phyloP scores from a whole-genome alignment of 1,140 invertebrate species.

The Drosophila pseudoananassae region DNA sequence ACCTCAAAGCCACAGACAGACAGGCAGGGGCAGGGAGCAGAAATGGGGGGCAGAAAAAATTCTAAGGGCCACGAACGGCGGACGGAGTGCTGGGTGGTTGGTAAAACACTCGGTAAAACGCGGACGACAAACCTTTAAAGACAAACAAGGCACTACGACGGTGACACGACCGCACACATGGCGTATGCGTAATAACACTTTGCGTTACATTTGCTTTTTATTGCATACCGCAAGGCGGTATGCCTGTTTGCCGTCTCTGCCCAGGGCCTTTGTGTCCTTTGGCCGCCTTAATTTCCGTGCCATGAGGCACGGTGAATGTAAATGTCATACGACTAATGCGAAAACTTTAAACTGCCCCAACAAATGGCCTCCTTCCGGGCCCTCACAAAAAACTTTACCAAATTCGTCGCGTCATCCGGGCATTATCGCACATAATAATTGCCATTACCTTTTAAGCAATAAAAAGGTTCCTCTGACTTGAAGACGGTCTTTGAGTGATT shows the following conservation, averaged over 20 bases:
- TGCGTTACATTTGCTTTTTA: conserved; percentile 82
- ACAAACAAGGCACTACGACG: conserved; percentile 57
- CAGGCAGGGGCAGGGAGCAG: background rate
- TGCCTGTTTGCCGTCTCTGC: conserved; percentile 32
- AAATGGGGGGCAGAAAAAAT: conserved; percentile 11
- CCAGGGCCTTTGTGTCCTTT: conserved; percentile 45
- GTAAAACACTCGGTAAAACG: conserved; percentile 4
- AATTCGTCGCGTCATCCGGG: conserved; percentile 47
- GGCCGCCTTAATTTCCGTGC: conserved; percentile 69
- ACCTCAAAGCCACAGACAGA: conserved; percentile 32
- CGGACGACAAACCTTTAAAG: conserved; percentile 55
- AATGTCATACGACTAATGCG: conserved; percentile 73
- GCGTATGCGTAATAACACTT: conserved; percentile 80
- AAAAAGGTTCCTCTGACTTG: background rate
- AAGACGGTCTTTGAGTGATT: conserved; percentile 9
- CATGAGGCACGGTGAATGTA: conserved; percentile 72
- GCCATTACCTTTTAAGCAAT: conserved; percentile 32
- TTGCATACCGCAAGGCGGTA: conserved; percentile 77
- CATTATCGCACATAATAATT: conserved; percentile 75
- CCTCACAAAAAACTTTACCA: conserved; percentile 7
- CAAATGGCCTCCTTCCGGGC: conserved; percentile 38
- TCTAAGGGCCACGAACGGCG: background rate
- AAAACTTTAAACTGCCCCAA: conserved; percentile 77
- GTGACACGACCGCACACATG: conserved; percentile 40
- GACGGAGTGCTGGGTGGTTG: background rate